Evolutionary conservation across 2,888 invertebrate genomes (phyloP), one percentile per base, ranked within the genome.

Genomic region (Opisthograptis luteolata): DNA sequence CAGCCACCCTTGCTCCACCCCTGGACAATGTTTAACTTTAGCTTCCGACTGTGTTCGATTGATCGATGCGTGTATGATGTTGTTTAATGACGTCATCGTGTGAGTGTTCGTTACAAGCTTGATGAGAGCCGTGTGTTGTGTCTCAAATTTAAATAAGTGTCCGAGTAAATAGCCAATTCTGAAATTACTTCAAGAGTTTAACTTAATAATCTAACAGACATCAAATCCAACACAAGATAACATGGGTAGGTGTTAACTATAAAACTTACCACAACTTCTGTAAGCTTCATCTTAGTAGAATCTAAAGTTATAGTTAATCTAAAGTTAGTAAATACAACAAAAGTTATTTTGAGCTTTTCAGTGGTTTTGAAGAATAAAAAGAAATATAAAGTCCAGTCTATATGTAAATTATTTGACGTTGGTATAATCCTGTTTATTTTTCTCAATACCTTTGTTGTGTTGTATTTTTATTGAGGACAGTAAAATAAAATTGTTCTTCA

Each of bases 1-100:
- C 76, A 90, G 87, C 91, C 91, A 90, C 76, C 88, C 88, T 69
- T 84, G 87, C 72, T 84, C 81, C 76, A 79, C 82, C 74, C 88
- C 90, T 91, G 83, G 71, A 87, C 78, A 87, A 85, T 64, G 78
- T 44, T 79, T 68, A 83, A 76, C 65, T 81, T 61, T 82, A 82
- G 76, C 76, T 80, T 78, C 76, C 69, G 73, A 79, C 64, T 75
- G 73, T 76, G 75, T 79, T 67, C 62, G 42, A 43, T 4, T 25
- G 25, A 10, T 60, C 62, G 62, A 61, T 65, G 69, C 65, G 50
- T 55, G 47, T 58, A 10, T 14, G 39, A 45, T 46, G 14, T 31
- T 58, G 62, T 73, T 62, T 70, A 58, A 66, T 40, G 37, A 60
- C 64, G 58, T 60, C 57, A 50, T 62, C 62, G 64, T 70, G 70